Evolutionary conservation across 2,888 invertebrate species (phyloP).

Genomic region (Argyra leucocephala): DNA sequence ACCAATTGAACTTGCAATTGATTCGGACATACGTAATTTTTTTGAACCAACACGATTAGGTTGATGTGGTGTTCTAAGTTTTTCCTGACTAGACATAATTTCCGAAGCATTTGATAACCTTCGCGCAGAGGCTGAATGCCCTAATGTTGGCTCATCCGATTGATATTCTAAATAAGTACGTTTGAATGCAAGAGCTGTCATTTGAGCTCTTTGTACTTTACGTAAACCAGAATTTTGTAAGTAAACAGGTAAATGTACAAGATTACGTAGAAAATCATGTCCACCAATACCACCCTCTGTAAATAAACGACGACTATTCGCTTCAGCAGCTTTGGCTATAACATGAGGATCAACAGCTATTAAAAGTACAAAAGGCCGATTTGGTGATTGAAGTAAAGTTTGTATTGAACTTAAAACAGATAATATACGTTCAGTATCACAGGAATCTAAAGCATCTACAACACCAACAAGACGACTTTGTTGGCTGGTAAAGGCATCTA

Average conservation of each 20-base stretch:
- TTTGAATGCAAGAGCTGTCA: constrained; percentile 52
- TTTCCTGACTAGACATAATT: constrained; percentile 73
- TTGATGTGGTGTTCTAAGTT: constrained; percentile 46
- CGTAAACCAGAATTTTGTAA: constrained; percentile 92
- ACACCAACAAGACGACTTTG: constrained; percentile 92
- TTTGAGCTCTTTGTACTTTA: constrained; percentile 77
- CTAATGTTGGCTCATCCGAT: constrained; percentile 37
- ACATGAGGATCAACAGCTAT: constrained; percentile 98
- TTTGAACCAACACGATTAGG: constrained; percentile 52
- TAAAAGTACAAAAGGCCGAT: constrained; percentile 90
- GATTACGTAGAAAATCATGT: constrained; percentile 86
- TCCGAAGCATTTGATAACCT: constrained; percentile 71
- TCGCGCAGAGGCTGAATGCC: constrained; percentile 57
- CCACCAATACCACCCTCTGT: constrained; percentile 82
- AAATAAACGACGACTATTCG: constrained; percentile 76
- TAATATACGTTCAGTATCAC: constrained; percentile 92
- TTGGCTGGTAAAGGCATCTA: constrained; percentile 87
- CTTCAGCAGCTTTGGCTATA: constrained; percentile 91
- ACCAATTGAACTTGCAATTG: constrained; percentile 82
- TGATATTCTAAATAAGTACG: constrained; percentile 39
- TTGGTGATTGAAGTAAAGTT: constrained; percentile 85
- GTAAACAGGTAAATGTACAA: constrained; percentile 96
- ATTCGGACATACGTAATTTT: constrained; percentile 73
- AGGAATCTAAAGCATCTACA: constrained; percentile 94
- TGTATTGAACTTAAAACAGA: constrained; percentile 90